Evolutionary conservation across 2,113 vertebrate genomes (phyloP).

Genomic region (Marmota flaviventris): DNA sequence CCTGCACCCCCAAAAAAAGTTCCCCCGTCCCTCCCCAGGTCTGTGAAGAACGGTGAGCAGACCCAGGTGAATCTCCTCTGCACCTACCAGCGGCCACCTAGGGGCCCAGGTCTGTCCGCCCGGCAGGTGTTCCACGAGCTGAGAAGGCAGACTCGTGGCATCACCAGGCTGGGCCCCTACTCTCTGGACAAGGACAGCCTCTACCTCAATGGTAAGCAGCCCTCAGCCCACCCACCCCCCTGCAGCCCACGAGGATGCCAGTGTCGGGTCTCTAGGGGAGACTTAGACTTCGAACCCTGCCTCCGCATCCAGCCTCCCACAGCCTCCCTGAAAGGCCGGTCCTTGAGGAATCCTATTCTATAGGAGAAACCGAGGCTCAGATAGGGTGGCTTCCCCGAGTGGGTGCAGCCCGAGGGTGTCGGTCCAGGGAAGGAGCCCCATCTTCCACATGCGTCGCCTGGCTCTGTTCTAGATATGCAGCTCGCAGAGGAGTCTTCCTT

Average conservation of each 20-base stretch:
- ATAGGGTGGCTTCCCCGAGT: background rate
- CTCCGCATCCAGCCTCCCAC: background rate
- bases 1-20: background rate
- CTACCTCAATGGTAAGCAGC: constrained; percentile 74
- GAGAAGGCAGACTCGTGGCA: constrained; percentile 64
- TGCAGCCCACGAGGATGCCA: background rate
- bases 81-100: constrained; percentile 64
- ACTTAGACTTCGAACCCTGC: background rate
- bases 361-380: background rate
- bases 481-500: background rate
- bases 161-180: constrained; percentile 83
- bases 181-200: constrained; percentile 84
- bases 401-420: background rate
- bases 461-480: rapidly evolving
- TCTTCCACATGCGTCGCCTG: background rate
- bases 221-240: too few species aligned
- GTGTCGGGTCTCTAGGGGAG: background rate
- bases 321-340: background rate
- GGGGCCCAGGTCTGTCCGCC: background rate
- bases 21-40: constrained; percentile 64
- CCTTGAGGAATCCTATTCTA: background rate
- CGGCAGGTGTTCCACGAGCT: constrained; percentile 81
- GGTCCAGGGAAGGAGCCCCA: background rate
- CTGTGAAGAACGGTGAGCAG: constrained; percentile 29
- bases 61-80: constrained; percentile 81